Evolutionary conservation across 2,113 vertebrate genomes (phyloP).

Genomic region (Cavia aperea): DNA sequence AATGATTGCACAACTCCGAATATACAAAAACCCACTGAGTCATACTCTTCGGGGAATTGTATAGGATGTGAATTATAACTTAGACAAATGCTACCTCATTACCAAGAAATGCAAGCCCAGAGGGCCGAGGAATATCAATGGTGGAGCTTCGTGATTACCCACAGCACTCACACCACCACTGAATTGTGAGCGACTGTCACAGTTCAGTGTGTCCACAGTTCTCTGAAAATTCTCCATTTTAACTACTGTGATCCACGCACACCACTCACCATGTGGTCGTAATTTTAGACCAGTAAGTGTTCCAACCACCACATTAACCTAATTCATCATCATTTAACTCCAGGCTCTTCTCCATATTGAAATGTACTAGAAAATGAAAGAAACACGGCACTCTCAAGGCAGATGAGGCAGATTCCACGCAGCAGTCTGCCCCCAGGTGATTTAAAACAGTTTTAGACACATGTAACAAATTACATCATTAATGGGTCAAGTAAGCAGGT

Average conservation of each 20-base stretch:
- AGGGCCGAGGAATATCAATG: rapidly evolving
- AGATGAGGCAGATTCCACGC: neutral
- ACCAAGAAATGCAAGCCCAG: neutral
- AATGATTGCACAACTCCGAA: neutral
- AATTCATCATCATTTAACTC: neutral
- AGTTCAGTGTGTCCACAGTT: neutral
- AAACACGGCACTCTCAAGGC: neutral
- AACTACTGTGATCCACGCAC: neutral
- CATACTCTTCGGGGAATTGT: neutral
- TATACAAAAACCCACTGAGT: neutral
- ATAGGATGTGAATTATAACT: neutral
- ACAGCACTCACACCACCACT: neutral
- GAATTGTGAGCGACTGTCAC: neutral
- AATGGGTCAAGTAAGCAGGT: neutral
- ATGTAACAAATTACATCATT: neutral
- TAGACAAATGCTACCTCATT: neutral
- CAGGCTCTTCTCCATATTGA: slow-evolving; percentile 8
- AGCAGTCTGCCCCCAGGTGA: neutral
- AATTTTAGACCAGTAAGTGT: neutral
- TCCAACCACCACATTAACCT: neutral
- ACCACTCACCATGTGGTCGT: neutral
- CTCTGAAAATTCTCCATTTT: neutral
- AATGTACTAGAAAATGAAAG: slow-evolving; percentile 12
- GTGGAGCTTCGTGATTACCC: neutral
- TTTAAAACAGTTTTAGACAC: neutral